These are phyloP conservation scores for Automeris io DNA, from an alignment of 2,888 invertebrate species.

Conservation along the genomic window DNA sequence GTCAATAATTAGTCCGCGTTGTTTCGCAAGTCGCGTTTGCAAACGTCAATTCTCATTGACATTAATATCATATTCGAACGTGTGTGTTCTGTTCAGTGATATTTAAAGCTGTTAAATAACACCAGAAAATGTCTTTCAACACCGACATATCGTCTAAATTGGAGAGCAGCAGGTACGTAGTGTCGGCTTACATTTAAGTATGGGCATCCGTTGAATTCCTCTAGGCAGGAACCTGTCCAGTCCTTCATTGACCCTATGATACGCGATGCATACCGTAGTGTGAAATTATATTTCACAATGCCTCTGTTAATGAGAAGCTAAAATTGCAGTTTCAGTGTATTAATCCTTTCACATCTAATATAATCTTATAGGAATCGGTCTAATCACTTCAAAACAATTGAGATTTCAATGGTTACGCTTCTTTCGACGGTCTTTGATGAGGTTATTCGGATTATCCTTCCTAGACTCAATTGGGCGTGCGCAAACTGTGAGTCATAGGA, in stretches of 20 bases:
- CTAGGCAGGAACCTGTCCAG: slow-evolving; percentile 28
- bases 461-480: slow-evolving; percentile 59
- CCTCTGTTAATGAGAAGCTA: slow-evolving; percentile 8
- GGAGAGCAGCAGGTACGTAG: slow-evolving; percentile 74
- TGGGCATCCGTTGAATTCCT: too few relatives aligned
- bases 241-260: slow-evolving; percentile 27
- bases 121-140: slow-evolving; percentile 73
- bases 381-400: neutral
- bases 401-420: neutral
- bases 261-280: slow-evolving; percentile 28
- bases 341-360: slow-evolving; percentile 35
- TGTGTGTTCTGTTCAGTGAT: slow-evolving; percentile 76
- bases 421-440: too few relatives aligned
- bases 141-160: slow-evolving; percentile 68
- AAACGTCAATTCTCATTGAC: slow-evolving; percentile 57
- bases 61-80: slow-evolving; percentile 48
- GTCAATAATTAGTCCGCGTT: slow-evolving; percentile 43
- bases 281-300: too few relatives aligned
- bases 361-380: neutral
- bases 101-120: slow-evolving; percentile 66
- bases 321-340: slow-evolving; percentile 11
- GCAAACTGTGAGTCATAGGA: slow-evolving; percentile 27
- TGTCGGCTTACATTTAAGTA: slow-evolving; percentile 28
- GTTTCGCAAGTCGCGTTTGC: slow-evolving; percentile 52
- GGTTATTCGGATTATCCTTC: too few relatives aligned